Conservation (phyloP, 2,113 vertebrate species). For the Uropsilus gracilis region DNA sequence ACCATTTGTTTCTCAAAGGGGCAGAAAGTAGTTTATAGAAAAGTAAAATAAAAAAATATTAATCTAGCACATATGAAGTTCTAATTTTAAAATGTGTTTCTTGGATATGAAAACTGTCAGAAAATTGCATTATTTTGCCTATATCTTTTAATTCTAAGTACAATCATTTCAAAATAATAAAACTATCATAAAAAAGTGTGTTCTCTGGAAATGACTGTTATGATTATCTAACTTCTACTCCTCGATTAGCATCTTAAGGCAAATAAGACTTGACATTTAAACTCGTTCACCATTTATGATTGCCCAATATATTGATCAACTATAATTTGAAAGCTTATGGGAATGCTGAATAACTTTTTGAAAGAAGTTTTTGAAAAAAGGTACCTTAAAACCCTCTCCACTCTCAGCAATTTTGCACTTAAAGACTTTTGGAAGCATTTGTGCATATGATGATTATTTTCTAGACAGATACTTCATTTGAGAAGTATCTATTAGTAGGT, state of each 20-base stretch:
- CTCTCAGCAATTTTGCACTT: background rate
- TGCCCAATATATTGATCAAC: background rate
- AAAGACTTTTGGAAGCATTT: background rate
- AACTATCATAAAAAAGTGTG: background rate
- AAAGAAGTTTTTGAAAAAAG: too few species aligned
- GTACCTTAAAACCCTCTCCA: background rate
- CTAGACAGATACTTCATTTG: background rate
- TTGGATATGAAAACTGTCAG: background rate
- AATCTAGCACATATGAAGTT: background rate
- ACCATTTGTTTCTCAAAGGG: conserved; percentile 35
- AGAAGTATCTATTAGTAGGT: conserved; percentile 16
- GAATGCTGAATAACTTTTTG: conserved; percentile 21
- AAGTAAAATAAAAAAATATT: conserved; percentile 32
- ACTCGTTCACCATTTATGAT: background rate
- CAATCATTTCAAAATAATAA: conserved; percentile 12
- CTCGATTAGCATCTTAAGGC: conserved; percentile 3
- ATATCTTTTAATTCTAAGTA: background rate
- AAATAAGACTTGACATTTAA: background rate
- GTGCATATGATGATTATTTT: background rate
- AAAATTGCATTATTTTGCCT: background rate
- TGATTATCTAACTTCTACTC: background rate
- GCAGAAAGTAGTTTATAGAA: background rate
- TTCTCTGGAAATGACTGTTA: background rate
- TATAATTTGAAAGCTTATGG: background rate
- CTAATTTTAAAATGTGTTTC: conserved; percentile 5